phyloP scores from a whole-genome alignment of 2,888 invertebrate genomes.

The Scaptomyza parva region DNA sequence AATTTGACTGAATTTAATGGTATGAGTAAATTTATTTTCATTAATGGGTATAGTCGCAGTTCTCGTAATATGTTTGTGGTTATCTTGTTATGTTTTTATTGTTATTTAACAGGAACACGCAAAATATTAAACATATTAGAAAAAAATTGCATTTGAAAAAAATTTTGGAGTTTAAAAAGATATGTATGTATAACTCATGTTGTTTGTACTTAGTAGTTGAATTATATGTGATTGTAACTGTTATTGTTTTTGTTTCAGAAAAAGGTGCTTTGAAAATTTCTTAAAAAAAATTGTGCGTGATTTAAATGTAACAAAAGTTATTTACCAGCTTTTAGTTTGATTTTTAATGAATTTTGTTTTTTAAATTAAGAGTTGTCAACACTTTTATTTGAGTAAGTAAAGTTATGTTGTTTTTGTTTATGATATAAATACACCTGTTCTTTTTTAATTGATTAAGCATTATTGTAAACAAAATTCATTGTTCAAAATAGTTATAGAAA shows the following conservation, averaged over 20 bases:
- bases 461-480: conserved; percentile 76
- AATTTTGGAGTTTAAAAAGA: conserved; percentile 61
- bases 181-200: conserved; percentile 60
- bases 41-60: conserved; percentile 10
- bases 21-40: conserved; percentile 15
- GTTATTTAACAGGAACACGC: conserved; percentile 57
- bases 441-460: conserved; percentile 42
- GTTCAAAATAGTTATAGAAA: conserved; percentile 49
- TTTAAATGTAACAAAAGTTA: conserved; percentile 74
- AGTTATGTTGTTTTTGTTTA: conserved; percentile 28
- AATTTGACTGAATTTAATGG: conserved; percentile 20
- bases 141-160: conserved; percentile 64
- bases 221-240: conserved; percentile 55
- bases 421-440: conserved; percentile 44
- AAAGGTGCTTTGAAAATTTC: conserved; percentile 75
- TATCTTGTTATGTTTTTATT: conserved; percentile 35
- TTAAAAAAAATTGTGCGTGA: conserved; percentile 76
- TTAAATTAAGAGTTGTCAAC: conserved; percentile 28
- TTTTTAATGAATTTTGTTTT: conserved; percentile 72
- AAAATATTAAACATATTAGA: conserved; percentile 65
- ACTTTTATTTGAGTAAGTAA: conserved; percentile 39
- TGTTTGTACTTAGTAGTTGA: conserved; percentile 57
- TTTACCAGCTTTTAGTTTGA: conserved; percentile 43
- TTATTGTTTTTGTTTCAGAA: conserved; percentile 68
- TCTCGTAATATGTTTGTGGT: conserved; percentile 39